Evolutionary conservation across 2,888 invertebrate species (phyloP).

Genomic region (Diplolepis rosae): DNA sequence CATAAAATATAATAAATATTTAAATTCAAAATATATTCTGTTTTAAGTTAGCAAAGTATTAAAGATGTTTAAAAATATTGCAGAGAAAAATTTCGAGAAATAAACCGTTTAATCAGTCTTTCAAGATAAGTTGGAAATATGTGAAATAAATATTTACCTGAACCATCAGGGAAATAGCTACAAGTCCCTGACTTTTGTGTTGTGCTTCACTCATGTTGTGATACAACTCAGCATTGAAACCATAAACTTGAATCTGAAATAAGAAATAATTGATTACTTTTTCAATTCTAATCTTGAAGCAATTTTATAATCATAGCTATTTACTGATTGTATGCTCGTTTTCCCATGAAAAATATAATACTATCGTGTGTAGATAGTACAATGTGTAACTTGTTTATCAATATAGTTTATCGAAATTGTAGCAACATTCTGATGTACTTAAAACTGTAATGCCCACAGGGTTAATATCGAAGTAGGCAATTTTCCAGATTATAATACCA

Average conservation of each 20-base stretch:
- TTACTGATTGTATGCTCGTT: too few relatives aligned
- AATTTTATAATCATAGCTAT: neutral
- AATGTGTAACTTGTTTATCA: neutral
- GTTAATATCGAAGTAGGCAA: constrained; percentile 8
- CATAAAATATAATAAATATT: too few relatives aligned
- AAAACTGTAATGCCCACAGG: neutral
- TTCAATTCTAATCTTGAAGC: too few relatives aligned
- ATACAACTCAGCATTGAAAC: constrained; percentile 97
- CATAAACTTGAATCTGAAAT: constrained; percentile 94
- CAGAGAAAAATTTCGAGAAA: too few relatives aligned
- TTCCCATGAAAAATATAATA: too few relatives aligned
- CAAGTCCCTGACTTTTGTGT: constrained; percentile 96
- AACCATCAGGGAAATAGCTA: constrained; percentile 95
- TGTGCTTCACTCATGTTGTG: constrained; percentile 97
- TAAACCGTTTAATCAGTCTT: too few relatives aligned
- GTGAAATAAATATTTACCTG: constrained; percentile 87
- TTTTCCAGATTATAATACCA: neutral
- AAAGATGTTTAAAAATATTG: too few relatives aligned
- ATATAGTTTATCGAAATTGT: neutral
- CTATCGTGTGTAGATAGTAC: neutral
- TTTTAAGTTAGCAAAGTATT: too few relatives aligned
- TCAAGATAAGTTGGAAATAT: too few relatives aligned
- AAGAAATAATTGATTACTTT: constrained; percentile 32
- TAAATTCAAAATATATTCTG: too few relatives aligned
- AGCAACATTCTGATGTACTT: neutral